Evolutionary conservation across 1,140 invertebrate genomes (phyloP).

Genomic region (Helicoverpa armigera): DNA sequence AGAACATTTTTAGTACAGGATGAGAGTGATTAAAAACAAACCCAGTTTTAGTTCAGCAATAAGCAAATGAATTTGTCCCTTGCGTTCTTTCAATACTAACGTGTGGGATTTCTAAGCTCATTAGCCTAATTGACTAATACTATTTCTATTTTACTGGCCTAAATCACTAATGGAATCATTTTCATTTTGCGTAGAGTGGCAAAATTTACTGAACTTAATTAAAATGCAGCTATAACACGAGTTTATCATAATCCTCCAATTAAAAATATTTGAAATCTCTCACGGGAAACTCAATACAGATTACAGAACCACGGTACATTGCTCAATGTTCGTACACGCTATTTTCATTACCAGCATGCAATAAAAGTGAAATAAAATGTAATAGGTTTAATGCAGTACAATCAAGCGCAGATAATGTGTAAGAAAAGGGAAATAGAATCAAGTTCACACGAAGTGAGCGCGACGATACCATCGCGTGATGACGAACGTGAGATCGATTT

Average conservation of each 20-base stretch:
- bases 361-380: slow-evolving; percentile 28
- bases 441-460: slow-evolving; percentile 1
- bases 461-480: slow-evolving; percentile 8
- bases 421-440: background rate
- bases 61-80: background rate
- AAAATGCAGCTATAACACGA: background rate
- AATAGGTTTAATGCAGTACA: slow-evolving; percentile 4
- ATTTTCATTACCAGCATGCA: slow-evolving; percentile 21
- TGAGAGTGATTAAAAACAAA: background rate
- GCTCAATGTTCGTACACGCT: slow-evolving; percentile 13
- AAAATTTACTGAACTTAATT: background rate
- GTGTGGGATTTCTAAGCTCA: too few species aligned
- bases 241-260: background rate
- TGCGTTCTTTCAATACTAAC: too few species aligned
- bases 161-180: too few species aligned
- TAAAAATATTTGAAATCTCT: slow-evolving; percentile 25
- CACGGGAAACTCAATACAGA: slow-evolving; percentile 11
- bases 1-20: slow-evolving; percentile 3
- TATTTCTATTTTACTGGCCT: too few species aligned
- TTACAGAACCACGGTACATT: background rate
- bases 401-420: background rate
- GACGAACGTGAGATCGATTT: background rate
- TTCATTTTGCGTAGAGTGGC: too few species aligned
- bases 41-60: background rate
- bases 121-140: too few species aligned